These are phyloP conservation scores for Leiothrix lutea DNA, from an alignment of 2,113 vertebrate genomes.

Conservation along the genomic window DNA sequence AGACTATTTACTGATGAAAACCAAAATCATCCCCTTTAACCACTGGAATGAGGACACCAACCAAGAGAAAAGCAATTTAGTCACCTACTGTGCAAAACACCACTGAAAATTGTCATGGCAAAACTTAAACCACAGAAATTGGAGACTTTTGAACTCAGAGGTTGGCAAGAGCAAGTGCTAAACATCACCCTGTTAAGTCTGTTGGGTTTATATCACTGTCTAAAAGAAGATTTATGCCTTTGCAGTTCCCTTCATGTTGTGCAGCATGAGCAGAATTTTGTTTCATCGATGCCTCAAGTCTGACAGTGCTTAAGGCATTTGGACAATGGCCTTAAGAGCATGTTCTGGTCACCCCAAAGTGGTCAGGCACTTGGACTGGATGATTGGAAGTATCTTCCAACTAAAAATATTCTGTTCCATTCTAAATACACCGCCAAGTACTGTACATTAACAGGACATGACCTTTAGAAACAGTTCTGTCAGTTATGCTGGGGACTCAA, in stretches of 20 bases:
- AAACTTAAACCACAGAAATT: neutral
- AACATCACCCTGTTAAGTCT: neutral
- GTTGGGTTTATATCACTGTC: neutral
- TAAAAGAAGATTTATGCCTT: neutral
- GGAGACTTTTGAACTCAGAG: neutral
- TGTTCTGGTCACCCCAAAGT: neutral
- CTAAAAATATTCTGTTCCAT: neutral
- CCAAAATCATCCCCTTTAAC: neutral
- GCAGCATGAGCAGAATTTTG: neutral
- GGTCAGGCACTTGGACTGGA: neutral
- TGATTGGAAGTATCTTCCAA: neutral
- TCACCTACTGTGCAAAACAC: neutral
- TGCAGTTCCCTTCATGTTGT: neutral
- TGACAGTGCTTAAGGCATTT: neutral
- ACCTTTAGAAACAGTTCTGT: neutral
- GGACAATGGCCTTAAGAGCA: neutral
- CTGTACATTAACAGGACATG: too few species aligned
- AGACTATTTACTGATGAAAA: neutral
- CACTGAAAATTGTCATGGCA: neutral
- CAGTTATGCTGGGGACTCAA: neutral
- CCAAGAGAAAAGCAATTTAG: neutral
- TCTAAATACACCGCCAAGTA: neutral
- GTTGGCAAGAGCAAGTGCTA: neutral
- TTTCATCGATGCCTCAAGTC: neutral
- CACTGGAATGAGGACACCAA: neutral